A percentile compares a stretch with the other conserved stretches of the same genome.
Conservation (phyloP, 2,113 vertebrate genomes). For the Thamnaconus septentrionalis region DNA sequence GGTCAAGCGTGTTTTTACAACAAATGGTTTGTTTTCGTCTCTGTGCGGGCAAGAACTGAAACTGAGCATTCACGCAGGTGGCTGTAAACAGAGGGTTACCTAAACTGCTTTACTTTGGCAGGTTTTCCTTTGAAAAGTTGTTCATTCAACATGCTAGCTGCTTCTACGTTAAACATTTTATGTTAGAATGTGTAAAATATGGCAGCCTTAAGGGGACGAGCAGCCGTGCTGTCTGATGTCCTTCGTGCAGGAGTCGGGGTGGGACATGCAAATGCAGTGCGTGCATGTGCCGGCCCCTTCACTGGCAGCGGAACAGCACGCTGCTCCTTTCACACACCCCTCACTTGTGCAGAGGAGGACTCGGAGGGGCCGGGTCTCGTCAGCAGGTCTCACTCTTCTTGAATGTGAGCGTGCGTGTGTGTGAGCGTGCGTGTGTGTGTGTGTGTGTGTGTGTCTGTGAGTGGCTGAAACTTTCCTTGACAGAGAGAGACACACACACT, state of each 20-base stretch:
- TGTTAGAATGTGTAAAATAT: too few species aligned
- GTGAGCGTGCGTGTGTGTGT: not conserved
- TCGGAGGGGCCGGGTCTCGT: slow-evolving; percentile 46
- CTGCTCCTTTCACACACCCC: slow-evolving; percentile 53
- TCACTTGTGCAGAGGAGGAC: slow-evolving; percentile 50
- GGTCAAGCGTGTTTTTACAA: too few species aligned
- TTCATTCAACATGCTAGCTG: too few species aligned
- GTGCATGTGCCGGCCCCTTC: slow-evolving; percentile 71
- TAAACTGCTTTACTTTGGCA: too few species aligned
- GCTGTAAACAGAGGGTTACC: too few species aligned
- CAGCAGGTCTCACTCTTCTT: slow-evolving; percentile 48
- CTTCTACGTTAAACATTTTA: too few species aligned
- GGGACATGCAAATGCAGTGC: slow-evolving; percentile 74
- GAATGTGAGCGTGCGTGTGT: not conserved
- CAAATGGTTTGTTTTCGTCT: too few species aligned
- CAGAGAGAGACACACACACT: slow-evolving; percentile 27
- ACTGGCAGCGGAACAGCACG: slow-evolving; percentile 62
- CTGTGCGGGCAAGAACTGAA: too few species aligned
- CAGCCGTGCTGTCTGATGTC: slow-evolving; percentile 3
- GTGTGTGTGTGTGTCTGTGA: slow-evolving; percentile 1
- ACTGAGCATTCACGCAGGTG: too few species aligned
- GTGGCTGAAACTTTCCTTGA: slow-evolving; percentile 37
- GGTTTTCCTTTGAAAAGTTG: too few species aligned
- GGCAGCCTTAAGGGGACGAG: not conserved
- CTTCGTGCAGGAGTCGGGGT: slow-evolving; percentile 53